Base-by-base conservation (phyloP, 2,113 vertebrate species). In the Nothoprocta perdicaria region DNA sequence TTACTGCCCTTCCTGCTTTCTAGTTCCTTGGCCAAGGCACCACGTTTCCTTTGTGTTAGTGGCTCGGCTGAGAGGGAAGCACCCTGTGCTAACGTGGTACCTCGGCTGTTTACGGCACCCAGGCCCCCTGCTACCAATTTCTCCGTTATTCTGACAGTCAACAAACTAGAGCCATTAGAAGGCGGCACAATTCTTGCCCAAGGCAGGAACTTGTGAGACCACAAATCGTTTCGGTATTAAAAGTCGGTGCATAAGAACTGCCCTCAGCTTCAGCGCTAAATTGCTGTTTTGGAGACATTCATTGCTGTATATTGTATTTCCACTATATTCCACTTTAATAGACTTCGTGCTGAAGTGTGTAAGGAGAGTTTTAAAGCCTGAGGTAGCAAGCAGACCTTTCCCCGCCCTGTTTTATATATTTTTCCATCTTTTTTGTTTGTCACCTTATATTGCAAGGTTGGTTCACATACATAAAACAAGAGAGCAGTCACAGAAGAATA, bases 131-230 rank as follows among this genome's bases (percentile, higher is more conserved):
- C 97, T 98, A 93, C 97, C 97, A 95, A 98, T 98, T 98, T 97
- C 98, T 98, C 98, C 98, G 98, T 98, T 98, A 98, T 98, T 98
- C 97, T 98, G 98, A 99, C 98, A 99, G 98, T 98, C 97, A 98
- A 97, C 98, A 98, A 98, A 98, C 98, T 98, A 98, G 98, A 95
- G 97, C 97, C 97, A 97, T 98, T 98, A 98, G 98, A 97, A 97
- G 96, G 89, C 96, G 93, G 97, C 97, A 97, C 97, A 97, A 97
- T 96, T 97, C 97, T 89, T 88, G 97, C 98, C 98, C 97, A 94
- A 98, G 97, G 98, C 97, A 98, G 97, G 95, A 97, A 97, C 96
- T 97, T 97, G 97, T 97, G 97, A 97, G 96, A 93, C 98, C 97
- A 97, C 98, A 98, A 98, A 98, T 97, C 96, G 96, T 98, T 98